phyloP scores from a whole-genome alignment of 2,888 invertebrate genomes.

The Cylloceria caligata region DNA sequence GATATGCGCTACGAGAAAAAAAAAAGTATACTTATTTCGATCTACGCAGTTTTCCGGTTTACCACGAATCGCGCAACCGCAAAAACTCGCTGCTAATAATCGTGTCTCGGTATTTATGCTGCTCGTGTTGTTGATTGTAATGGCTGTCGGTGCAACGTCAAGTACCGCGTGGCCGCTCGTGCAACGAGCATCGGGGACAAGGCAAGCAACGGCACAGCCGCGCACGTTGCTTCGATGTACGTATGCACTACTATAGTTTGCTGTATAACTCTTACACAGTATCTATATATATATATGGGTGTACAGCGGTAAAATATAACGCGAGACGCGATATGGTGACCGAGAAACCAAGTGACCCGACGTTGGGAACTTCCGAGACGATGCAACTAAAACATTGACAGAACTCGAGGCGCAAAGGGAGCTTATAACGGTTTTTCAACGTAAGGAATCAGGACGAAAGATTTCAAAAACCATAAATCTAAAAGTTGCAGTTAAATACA shows the following conservation, averaged over 20 bases:
- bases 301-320: constrained; percentile 42
- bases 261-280: constrained; percentile 27
- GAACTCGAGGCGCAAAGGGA: neutral
- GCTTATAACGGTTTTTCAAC: constrained; percentile 2
- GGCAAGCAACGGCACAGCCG: constrained; percentile 64
- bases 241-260: neutral
- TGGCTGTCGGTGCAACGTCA: constrained; percentile 45
- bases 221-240: constrained; percentile 29
- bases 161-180: constrained; percentile 55
- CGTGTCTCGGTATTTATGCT: neutral
- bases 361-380: constrained; percentile 37
- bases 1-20: neutral
- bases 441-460: neutral
- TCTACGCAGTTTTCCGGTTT: neutral
- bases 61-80: neutral
- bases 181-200: constrained; percentile 63
- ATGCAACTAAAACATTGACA: neutral
- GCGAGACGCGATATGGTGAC: constrained; percentile 71
- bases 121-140: constrained; percentile 20
- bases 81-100: neutral
- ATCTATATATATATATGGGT: neutral
- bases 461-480: neutral
- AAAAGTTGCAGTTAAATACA: too few relatives aligned
- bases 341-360: constrained; percentile 83
- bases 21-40: neutral